These are phyloP conservation scores for Pollenia angustigena DNA, from an alignment of 2,888 invertebrate species.

Conservation along the genomic window DNA sequence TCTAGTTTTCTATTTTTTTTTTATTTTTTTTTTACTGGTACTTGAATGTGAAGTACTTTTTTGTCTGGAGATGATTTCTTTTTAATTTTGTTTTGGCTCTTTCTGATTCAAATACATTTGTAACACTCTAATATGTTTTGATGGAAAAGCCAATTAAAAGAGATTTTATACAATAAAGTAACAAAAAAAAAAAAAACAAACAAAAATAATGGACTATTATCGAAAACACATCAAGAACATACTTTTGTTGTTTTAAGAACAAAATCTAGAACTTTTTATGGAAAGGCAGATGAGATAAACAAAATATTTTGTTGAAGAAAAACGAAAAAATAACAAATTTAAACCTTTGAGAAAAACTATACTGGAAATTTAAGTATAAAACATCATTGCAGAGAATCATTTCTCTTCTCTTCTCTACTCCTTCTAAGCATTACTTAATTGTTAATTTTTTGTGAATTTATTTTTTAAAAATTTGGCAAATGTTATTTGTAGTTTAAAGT, in stretches of 20 bases:
- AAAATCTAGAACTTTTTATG: not conserved
- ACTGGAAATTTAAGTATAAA: slow-evolving; percentile 48
- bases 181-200: slow-evolving; percentile 33
- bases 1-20: not conserved
- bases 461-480: not conserved
- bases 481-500: slow-evolving; percentile 7
- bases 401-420: not conserved
- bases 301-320: not conserved
- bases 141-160: slow-evolving; percentile 72
- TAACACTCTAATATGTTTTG: slow-evolving; percentile 70
- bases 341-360: slow-evolving; percentile 38
- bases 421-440: not conserved
- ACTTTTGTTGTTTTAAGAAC: slow-evolving; percentile 21
- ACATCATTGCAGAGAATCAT: slow-evolving; percentile 43
- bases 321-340: slow-evolving; percentile 48
- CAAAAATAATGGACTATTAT: slow-evolving; percentile 25
- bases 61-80: slow-evolving; percentile 18
- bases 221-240: slow-evolving; percentile 58
- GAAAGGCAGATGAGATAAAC: slow-evolving; percentile 3
- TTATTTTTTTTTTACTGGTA: slow-evolving; percentile 5
- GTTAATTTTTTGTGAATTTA: not conserved
- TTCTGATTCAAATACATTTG: slow-evolving; percentile 58
- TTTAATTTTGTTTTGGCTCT: slow-evolving; percentile 9
- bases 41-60: slow-evolving; percentile 13
- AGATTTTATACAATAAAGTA: slow-evolving; percentile 60